Evolutionary conservation across 2,113 vertebrate species (phyloP).

Genomic region (Prolemur simus): DNA sequence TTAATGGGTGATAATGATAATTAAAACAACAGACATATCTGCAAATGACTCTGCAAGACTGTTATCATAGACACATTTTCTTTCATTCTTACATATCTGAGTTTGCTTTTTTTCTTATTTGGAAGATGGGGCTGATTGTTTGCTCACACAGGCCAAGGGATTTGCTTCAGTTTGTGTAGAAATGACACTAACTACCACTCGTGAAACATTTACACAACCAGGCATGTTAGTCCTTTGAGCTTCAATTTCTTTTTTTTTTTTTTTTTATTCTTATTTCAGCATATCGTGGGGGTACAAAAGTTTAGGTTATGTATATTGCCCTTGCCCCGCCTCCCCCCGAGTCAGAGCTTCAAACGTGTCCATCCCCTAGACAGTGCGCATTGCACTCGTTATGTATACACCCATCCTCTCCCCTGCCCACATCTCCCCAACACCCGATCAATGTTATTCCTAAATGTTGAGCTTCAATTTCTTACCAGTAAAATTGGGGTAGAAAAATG

Average conservation of each 20-base stretch:
- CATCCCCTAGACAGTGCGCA: too few species aligned
- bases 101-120: not conserved
- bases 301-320: too few species aligned
- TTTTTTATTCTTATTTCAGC: too few species aligned
- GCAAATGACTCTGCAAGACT: too few species aligned
- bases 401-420: too few species aligned
- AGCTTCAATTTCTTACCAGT: not conserved
- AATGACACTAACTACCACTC: accelerated
- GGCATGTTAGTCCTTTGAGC: not conserved
- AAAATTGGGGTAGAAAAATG: not conserved
- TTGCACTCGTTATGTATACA: too few species aligned
- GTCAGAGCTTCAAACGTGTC: too few species aligned
- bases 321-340: too few species aligned
- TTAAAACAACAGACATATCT: not conserved
- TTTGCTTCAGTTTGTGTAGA: not conserved
- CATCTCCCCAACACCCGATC: too few species aligned
- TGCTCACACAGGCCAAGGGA: not conserved
- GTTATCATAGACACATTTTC: accelerated
- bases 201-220: accelerated
- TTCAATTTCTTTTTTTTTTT: not conserved
- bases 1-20: too few species aligned
- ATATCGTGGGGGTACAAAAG: too few species aligned
- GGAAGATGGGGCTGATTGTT: accelerated
- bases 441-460: not conserved
- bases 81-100: not conserved